A percentile compares a stretch with the other conserved stretches of the same genome.
phyloP scores from a whole-genome alignment of 2,888 invertebrate genomes.

The Synergus itoensis region DNA sequence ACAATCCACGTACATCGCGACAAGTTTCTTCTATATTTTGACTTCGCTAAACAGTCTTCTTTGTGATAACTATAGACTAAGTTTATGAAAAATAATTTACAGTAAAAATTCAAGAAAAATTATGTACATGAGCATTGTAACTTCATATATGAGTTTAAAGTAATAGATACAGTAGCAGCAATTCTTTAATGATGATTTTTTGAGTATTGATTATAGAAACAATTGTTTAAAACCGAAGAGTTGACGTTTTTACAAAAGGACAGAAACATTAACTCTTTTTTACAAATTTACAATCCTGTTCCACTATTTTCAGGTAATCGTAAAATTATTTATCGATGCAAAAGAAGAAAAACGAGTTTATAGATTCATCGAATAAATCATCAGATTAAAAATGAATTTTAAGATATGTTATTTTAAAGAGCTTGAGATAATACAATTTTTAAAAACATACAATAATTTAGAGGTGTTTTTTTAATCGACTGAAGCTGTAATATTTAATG shows the following conservation, averaged over 20 bases:
- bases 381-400: not conserved
- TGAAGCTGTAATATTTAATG: not conserved
- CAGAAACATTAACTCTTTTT: not conserved
- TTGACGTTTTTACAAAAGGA: not conserved
- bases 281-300: not conserved
- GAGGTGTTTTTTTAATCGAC: not conserved
- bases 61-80: slow-evolving; percentile 38
- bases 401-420: slow-evolving; percentile 27
- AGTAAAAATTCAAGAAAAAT: slow-evolving; percentile 41
- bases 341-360: not conserved
- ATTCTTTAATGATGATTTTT: slow-evolving; percentile 7
- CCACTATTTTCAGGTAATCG: not conserved
- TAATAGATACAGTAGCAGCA: slow-evolving; percentile 8
- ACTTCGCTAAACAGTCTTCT: slow-evolving; percentile 40
- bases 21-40: slow-evolving; percentile 25
- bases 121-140: slow-evolving; percentile 40
- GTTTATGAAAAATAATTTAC: slow-evolving; percentile 41
- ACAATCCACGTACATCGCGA: slow-evolving; percentile 6
- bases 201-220: not conserved
- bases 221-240: not conserved
- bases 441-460: not conserved
- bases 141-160: slow-evolving; percentile 24
- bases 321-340: not conserved
- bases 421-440: not conserved
- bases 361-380: not conserved